Evolutionary conservation across 2,113 vertebrate species (phyloP), one percentile per base, ranked within the genome.

Genomic region (Pterophyllum scalare): DNA sequence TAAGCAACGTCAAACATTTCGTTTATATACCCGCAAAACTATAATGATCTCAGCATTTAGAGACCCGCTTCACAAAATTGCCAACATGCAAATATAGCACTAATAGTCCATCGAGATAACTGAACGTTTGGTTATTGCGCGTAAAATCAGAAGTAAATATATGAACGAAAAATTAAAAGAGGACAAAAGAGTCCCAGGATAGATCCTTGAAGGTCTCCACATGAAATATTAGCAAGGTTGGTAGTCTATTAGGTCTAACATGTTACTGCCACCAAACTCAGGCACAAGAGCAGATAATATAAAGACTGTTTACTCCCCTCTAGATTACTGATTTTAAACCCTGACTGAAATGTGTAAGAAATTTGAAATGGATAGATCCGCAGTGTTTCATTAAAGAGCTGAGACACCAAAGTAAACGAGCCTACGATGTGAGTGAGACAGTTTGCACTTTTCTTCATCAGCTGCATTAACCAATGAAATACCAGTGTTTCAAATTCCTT

Each of bases 401-500:
- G 43, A 20, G 65, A 70, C 22, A 2, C 40, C 40, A 28, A 67
- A 49, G 15, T 28, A 67, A 8, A 49, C 40, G 19, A 70, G 24
- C 0, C 43, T 70, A 12, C 2, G 28, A 49, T 49, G 24, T 28
- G 46, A 3, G 11, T 28, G 65, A 49, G 65, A 28, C 24, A 75
- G n/a, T n/a, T n/a, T n/a, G n/a, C 52, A 38, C 40, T 13, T 70
- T 70, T 70, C 65, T 28, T 70, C 43, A 70, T 1, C 0, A 40
- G 8, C n/a, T 38, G 52, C 40, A 61, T 43, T 28, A 12, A 28
- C n/a, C 28, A 67, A 20, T 64, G 0, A 12, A 17, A 56, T 31
- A 54, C 26, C n/a, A 35, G 13, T 33, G 12, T 26, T 76, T 87
- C 4, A 77, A 72, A 79, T 74, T 79, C 49, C 24, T 54, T 9